Evolutionary conservation across 2,113 vertebrate species (phyloP).

Genomic region (Percopsis transmontana): DNA sequence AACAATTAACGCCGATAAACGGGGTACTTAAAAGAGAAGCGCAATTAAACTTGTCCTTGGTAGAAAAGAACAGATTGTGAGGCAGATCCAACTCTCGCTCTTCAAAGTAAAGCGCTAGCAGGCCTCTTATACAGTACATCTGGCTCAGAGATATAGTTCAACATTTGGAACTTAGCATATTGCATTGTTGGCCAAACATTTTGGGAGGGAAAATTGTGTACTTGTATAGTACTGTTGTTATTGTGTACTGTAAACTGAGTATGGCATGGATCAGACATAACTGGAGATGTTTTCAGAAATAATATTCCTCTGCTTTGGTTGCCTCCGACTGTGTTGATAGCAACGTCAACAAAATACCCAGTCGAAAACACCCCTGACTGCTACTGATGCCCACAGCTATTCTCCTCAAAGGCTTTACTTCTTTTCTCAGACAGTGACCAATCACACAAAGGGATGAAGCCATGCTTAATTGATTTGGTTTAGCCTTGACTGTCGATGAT

Average conservation of each 20-base stretch:
- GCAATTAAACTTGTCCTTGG: conserved; percentile 19
- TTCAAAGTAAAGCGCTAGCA: not conserved
- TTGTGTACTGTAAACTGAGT: too few species aligned
- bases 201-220: too few species aligned
- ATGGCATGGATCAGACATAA: too few species aligned
- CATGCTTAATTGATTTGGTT: conserved; percentile 44
- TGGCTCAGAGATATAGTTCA: not conserved
- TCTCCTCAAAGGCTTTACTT: conserved; percentile 50
- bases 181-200: not conserved
- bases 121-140: not conserved
- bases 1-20: too few species aligned
- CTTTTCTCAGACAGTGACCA: conserved; percentile 46
- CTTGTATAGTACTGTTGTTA: too few species aligned
- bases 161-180: not conserved
- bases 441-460: conserved; percentile 56
- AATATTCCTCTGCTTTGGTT: not conserved
- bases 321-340: conserved; percentile 54
- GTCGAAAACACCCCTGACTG: conserved; percentile 52
- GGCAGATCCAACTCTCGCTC: not conserved
- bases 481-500: conserved; percentile 24
- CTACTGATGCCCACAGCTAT: conserved; percentile 28
- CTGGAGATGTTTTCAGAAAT: too few species aligned
- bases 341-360: conserved; percentile 53
- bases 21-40: not conserved
- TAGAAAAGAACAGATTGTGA: conserved; percentile 5